Evolutionary conservation across 2,888 invertebrate genomes (phyloP).

Genomic region (Timema podura): DNA sequence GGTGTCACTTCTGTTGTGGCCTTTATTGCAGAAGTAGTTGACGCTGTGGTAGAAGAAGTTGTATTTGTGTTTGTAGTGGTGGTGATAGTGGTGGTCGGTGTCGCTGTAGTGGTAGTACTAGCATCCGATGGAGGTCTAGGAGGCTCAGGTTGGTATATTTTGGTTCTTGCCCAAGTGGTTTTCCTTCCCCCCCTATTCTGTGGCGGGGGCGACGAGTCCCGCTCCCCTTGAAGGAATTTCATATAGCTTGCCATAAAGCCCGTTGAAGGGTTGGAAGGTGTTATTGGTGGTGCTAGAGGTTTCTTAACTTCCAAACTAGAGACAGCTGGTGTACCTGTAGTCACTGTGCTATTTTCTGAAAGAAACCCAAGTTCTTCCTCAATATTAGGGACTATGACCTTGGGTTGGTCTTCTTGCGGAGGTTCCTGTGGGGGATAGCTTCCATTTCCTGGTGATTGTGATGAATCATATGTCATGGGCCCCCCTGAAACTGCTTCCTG

Average conservation of each 20-base stretch:
- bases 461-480: slow-evolving; percentile 56
- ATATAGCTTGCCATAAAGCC: slow-evolving; percentile 86
- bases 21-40: slow-evolving; percentile 44
- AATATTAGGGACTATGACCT: slow-evolving; percentile 84
- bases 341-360: slow-evolving; percentile 49
- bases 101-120: slow-evolving; percentile 42
- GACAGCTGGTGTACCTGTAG: slow-evolving; percentile 29
- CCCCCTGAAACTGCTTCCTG: slow-evolving; percentile 57
- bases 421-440: slow-evolving; percentile 30
- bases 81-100: slow-evolving; percentile 40
- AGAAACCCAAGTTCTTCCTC: slow-evolving; percentile 83
- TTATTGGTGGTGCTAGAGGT: slow-evolving; percentile 55
- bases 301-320: slow-evolving; percentile 29
- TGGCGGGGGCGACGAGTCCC: slow-evolving; percentile 76
- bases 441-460: slow-evolving; percentile 46
- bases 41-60: slow-evolving; percentile 34
- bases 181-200: slow-evolving; percentile 62
- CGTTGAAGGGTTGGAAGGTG: slow-evolving; percentile 56
- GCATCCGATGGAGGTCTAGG: slow-evolving; percentile 40
- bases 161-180: slow-evolving; percentile 59
- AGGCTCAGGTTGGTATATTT: slow-evolving; percentile 28
- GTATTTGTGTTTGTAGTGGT: slow-evolving; percentile 40
- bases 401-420: slow-evolving; percentile 63
- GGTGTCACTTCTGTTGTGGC: slow-evolving; percentile 50
- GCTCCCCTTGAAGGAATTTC: slow-evolving; percentile 78